These are phyloP conservation scores for Philaethria dido DNA, from an alignment of 2,888 invertebrate genomes.

Conservation along the genomic window DNA sequence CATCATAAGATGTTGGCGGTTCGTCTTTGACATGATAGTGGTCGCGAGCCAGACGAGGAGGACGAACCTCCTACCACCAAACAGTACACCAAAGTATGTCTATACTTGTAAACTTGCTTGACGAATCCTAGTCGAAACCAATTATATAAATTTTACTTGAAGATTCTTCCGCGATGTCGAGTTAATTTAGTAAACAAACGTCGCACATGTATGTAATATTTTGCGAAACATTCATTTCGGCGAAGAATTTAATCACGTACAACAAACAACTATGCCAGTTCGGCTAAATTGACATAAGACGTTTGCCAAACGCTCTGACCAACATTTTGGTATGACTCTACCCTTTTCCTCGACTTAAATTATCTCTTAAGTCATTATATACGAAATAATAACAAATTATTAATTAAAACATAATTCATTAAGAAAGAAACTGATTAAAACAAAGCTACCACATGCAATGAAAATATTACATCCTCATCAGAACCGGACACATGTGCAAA, in stretches of 20 bases:
- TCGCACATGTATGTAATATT: not conserved
- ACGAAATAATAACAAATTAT: no score
- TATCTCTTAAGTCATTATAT: not conserved
- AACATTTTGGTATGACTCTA: not conserved
- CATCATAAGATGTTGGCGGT: no score
- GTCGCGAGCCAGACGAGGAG: no score
- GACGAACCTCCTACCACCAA: no score
- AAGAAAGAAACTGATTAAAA: no score
- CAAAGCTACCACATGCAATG: no score
- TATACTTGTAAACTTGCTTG: no score
- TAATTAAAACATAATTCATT: no score
- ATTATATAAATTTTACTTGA: not conserved
- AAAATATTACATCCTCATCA: no score
- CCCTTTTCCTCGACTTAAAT: not conserved
- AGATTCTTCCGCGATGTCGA: not conserved
- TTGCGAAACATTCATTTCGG: conserved; percentile 1
- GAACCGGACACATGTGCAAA: no score
- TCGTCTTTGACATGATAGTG: no score
- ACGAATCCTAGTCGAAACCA: not conserved
- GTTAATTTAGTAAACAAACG: not conserved
- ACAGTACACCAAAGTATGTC: no score
- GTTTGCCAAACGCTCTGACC: not conserved
- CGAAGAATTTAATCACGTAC: not conserved
- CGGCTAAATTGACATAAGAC: not conserved
- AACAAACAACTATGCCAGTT: not conserved